Base-by-base conservation (phyloP, 1,140 invertebrate genomes). In the Hirudo medicinalis region DNA sequence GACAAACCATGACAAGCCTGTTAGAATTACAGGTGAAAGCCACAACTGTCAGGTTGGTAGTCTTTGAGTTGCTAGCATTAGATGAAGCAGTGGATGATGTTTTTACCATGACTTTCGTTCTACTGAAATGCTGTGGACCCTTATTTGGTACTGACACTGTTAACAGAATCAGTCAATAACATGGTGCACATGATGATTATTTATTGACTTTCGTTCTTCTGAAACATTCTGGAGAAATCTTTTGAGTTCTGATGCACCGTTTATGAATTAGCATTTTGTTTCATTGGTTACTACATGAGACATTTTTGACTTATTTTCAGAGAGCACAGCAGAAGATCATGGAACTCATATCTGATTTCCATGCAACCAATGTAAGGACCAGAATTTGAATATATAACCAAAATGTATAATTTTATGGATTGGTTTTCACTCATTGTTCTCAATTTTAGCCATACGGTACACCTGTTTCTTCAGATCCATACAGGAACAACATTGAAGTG, bases 271-370 rank as follows among this genome's bases (percentile, higher is more conserved):
- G 8, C 11, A 15, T 32, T 63, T 63, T 8, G 20, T 63, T 68
- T 27, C 36, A 2, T 29, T 29, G n/a, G 1, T 36, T 63, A 11
- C 9, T 5, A 25, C 17, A 2, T 22, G n/a, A 63, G 8, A n/a
- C 11, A 49, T 22, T 70, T 49, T 8, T 43, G 20, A 4, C 49
- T 43, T 27, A 9, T 49, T 25, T 71, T 79, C 76, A 87, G 83
- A 89, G 91, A 80, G 95, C 94, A 0, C 94, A 95, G 78, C 90
- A 94, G 80, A 86, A 97, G 77, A 93, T 99, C 2, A 90, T 91
- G 76, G 92, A 96, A 78, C 84, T 97, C 53, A 88, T 95, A 70
- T 88, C 76, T n/a, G 77, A 78, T 17, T 22, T 32, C 57, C 22
- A 63, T 22, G 57, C 22, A 25, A 63, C 29, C 1, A 63, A 63